Evolutionary conservation across 2,888 invertebrate species (phyloP).

Genomic region (Leptinotarsa haldemani): DNA sequence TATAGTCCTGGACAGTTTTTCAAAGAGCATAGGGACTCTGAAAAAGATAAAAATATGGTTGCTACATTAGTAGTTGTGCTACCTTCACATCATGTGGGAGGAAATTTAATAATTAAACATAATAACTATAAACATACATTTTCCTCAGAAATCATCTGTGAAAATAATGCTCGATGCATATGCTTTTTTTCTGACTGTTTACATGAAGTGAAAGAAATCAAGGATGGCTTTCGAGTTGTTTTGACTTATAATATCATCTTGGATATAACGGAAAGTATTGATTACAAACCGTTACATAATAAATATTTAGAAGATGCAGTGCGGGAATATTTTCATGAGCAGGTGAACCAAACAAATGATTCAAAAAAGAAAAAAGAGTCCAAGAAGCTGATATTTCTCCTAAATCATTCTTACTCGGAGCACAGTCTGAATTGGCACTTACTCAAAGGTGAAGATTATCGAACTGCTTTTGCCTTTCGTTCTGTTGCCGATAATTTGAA

Average conservation of each 20-base stretch:
- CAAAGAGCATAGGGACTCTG: constrained; percentile 14
- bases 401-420: constrained; percentile 16
- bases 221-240: not conserved
- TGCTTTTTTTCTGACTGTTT: constrained; percentile 20
- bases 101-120: constrained; percentile 12
- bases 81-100: constrained; percentile 21
- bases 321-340: not conserved
- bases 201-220: constrained; percentile 18
- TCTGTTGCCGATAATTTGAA: not conserved
- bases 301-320: constrained; percentile 12
- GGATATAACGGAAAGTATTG: not conserved
- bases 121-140: constrained; percentile 2
- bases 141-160: constrained; percentile 1
- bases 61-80: constrained; percentile 19
- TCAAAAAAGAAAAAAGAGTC: not conserved
- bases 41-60: constrained; percentile 20
- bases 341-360: not conserved
- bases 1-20: constrained; percentile 26
- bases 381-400: constrained; percentile 9
- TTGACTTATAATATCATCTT: constrained; percentile 20
- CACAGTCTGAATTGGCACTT: constrained; percentile 21
- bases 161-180: not conserved
- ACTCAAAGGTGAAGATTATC: constrained; percentile 16
- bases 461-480: not conserved
- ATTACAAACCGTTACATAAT: not conserved